Conservation (phyloP, 2,888 invertebrate genomes). For the Pinctada fucata region DNA sequence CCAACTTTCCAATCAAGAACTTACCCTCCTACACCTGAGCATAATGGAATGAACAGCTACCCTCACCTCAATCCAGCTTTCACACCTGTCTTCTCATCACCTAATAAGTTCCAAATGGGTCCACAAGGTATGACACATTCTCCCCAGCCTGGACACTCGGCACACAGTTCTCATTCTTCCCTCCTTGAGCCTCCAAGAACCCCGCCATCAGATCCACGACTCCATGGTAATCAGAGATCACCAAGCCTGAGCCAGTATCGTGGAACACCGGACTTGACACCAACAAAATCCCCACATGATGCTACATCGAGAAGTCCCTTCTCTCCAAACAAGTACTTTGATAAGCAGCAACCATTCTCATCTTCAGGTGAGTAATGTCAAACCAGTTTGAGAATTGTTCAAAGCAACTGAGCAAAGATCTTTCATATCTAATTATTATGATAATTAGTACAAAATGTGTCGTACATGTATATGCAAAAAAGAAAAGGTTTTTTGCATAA, state of each 20-base stretch:
- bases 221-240: background rate
- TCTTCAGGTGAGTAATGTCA: constrained; percentile 4
- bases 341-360: background rate
- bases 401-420: too few relatives aligned
- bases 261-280: constrained; percentile 7
- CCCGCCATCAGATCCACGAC: background rate
- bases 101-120: constrained; percentile 13
- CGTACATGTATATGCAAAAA: too few relatives aligned
- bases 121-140: background rate
- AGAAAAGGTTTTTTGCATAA: too few relatives aligned
- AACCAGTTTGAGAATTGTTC: too few relatives aligned
- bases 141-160: background rate
- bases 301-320: background rate
- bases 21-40: background rate
- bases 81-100: background rate
- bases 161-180: background rate
- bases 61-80: background rate
- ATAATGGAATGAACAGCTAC: background rate
- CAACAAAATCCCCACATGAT: background rate
- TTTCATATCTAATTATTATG: too few relatives aligned
- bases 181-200: background rate
- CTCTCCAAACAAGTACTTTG: background rate
- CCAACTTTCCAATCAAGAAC: background rate
- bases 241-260: background rate
- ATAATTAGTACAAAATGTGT: too few relatives aligned